phyloP scores from a whole-genome alignment of 2,113 vertebrate genomes.

The Petromus typicus region DNA sequence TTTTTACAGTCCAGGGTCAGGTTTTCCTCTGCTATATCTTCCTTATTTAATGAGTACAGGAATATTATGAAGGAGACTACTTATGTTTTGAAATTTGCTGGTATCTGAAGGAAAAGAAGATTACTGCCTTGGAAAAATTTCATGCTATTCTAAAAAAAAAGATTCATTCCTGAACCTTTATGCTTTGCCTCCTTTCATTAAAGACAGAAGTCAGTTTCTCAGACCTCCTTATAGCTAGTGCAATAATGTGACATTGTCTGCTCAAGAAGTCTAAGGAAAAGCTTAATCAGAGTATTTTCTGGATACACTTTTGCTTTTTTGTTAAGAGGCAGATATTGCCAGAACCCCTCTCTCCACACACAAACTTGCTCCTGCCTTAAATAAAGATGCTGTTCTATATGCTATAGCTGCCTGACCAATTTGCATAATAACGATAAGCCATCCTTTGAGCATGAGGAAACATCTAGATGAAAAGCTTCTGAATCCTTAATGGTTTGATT shows the following conservation, averaged over 20 bases:
- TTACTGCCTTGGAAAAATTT: background rate
- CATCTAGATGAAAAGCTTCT: background rate
- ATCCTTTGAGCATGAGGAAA: background rate
- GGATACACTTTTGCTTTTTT: background rate
- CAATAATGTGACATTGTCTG: background rate
- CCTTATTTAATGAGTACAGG: background rate
- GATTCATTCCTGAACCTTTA: background rate
- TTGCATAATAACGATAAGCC: background rate
- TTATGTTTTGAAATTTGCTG: background rate
- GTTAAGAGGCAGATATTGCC: background rate
- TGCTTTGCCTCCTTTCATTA: background rate
- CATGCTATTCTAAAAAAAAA: background rate
- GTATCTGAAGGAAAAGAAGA: background rate
- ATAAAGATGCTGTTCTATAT: background rate
- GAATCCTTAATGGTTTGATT: conserved; percentile 1
- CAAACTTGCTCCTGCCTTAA: background rate
- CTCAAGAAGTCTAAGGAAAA: background rate
- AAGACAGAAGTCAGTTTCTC: background rate
- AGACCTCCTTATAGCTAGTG: background rate
- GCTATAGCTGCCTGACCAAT: background rate
- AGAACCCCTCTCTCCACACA: background rate
- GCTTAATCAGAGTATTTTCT: background rate
- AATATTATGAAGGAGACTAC: background rate
- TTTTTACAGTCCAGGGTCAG: background rate
- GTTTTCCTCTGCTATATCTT: background rate